These are phyloP conservation scores for Tortricodes alternella DNA, from an alignment of 2,888 invertebrate genomes.

Conservation along the genomic window DNA sequence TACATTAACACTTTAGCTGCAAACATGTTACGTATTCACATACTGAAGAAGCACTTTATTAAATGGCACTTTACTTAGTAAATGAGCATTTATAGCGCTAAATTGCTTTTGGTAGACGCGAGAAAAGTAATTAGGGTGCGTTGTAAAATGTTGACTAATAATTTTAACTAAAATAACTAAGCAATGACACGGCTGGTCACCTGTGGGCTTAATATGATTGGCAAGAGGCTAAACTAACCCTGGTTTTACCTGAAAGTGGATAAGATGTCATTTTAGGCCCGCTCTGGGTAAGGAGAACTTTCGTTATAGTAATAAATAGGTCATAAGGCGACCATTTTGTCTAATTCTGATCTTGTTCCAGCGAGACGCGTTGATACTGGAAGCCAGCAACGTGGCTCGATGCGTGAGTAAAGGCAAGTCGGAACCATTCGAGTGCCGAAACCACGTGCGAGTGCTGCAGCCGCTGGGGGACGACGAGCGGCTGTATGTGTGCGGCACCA, in stretches of 20 bases:
- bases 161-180: conserved; percentile 29
- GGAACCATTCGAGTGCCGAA: conserved; percentile 85
- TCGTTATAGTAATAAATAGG: too few species aligned
- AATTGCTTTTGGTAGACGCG: conserved; percentile 27
- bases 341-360: conserved; percentile 43
- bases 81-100: conserved; percentile 26
- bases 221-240: not conserved
- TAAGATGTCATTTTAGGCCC: too few species aligned
- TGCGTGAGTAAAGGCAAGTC: conserved; percentile 86
- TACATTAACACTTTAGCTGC: conserved; percentile 29
- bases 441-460: conserved; percentile 85
- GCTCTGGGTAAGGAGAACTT: too few species aligned
- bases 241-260: too few species aligned
- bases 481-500: conserved; percentile 85
- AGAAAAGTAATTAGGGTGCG: conserved; percentile 27
- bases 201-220: not conserved
- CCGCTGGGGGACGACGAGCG: conserved; percentile 84
- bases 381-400: conserved; percentile 83
- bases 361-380: conserved; percentile 81
- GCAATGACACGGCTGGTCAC: conserved; percentile 30
- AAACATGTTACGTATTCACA: conserved; percentile 26
- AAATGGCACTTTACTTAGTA: conserved; percentile 30
- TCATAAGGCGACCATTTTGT: too few species aligned
- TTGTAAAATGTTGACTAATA: conserved; percentile 16
- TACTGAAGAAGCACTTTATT: conserved; percentile 28